Evolutionary conservation across 2,797 vertebrate species (phyloP), one percentile per base, ranked within the genome.

Genomic region (Aratinga solstitialis): DNA sequence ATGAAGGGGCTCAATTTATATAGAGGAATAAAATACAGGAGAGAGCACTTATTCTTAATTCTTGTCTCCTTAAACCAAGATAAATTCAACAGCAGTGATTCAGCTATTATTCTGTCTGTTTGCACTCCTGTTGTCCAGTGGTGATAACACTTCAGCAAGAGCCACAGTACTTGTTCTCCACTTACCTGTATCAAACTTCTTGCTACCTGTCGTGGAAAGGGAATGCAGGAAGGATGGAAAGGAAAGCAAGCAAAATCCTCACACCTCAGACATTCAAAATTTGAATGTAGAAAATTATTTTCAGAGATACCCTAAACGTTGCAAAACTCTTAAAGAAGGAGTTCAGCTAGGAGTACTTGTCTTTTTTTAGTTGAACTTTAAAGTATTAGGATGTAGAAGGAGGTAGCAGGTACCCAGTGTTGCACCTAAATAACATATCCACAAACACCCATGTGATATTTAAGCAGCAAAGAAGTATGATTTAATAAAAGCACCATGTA

Each of bases 171-270:
- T n/a, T 59, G 19, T 4, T 54, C 34, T 78, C 32, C 10, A 15
- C 7, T 19, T 27, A 11, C 0, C 0, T 4, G 3, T 5, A 42
- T 8, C n/a, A 78, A 40, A 14, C 22, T 48, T 65, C 56, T 54
- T 48, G 13, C 38, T 50, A 34, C 11, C 34, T 59, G 21, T 13
- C 61, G 16, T 43, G 34, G 21, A 61, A 86, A 78, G 6, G 4
- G 6, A 65, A 63, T 2, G 23, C 9, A 54, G 27, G 4, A 47
- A 67, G 65, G 14, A 36, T 15, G 26, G n/a, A 53, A 53, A 69
- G 29, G 34, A 53, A 62, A 76, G 23, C 32, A 58, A 53, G 22
- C 5, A 54, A 77, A 77, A 34, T 34, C 43, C 40, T 68, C 53
- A 47, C 18, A 42, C 8, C 30, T 72, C 47, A 67, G n/a, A 58